Base-by-base conservation (phyloP, 2,888 invertebrate genomes). In the Eucriotettix oculatus region DNA sequence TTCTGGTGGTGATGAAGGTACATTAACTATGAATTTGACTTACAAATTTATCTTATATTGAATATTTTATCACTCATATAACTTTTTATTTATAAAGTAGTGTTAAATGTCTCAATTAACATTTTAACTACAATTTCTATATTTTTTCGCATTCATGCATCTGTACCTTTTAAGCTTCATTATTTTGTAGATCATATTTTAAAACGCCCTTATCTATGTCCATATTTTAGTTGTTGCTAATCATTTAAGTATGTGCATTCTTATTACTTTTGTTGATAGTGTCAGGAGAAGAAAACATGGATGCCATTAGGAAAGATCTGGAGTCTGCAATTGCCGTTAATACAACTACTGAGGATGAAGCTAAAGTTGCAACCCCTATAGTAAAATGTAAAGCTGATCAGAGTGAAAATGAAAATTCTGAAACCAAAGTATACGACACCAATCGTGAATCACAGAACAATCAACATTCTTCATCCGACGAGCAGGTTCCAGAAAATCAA, bases 271-370 rank as follows among this genome's bases (percentile, higher is more conserved):
- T 48, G 12, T 48, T 48, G 48, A 14, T 48, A 41, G n/a, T 12
- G 1, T 55, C 79, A 79, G 62, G 84, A 82, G 57, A 42, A 12
- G 61, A 64, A 43, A 61, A 57, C 53, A 61, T 64, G 62, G 81
- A 81, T 66, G 78, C 76, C 41, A 80, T 84, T 61, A 74, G 80
- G 62, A 79, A 79, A 61, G 84, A 84, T 69, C 72, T 84, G 61
- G 72, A 82, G 57, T 79, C 80, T 2, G 80, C 82, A 3, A 78
- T 83, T 41, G 77, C 81, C 40, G 76, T 79, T 64, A 82, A 83
- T n/a, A 78, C 81, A 64, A 80, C 79, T 68, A 80, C 78, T 68
- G 78, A 78, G 63, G 79, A 78, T 64, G 82, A 82, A 60, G 66
- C 68, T n/a, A 67, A 60, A 54, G 64, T 64, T 42, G 57, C 66